Evolutionary conservation across 2,888 invertebrate species (phyloP).

Genomic region (Cactoblastis cactorum): DNA sequence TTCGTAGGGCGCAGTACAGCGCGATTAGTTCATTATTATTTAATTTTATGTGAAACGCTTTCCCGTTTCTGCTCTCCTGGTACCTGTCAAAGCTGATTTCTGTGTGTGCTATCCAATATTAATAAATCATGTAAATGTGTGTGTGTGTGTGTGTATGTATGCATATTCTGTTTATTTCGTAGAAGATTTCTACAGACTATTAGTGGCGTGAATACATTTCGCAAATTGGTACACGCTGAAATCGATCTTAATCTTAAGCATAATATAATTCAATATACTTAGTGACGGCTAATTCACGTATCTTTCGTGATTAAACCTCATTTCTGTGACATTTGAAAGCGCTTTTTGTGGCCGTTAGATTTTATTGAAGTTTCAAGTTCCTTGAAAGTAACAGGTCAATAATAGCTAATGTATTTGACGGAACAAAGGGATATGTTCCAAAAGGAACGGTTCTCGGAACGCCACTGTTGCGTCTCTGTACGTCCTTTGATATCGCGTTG

Average conservation of each 20-base stretch:
- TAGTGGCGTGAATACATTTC: neutral
- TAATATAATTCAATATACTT: neutral
- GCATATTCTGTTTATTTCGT: constrained; percentile 10
- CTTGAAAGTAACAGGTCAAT: constrained; percentile 23
- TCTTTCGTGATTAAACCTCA: neutral
- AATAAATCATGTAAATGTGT: constrained; percentile 18
- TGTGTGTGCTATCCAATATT: constrained; percentile 16
- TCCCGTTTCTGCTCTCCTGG: constrained; percentile 24
- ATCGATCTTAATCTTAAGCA: neutral
- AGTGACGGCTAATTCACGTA: neutral
- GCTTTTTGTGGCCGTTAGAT: neutral
- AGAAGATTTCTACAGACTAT: constrained; percentile 5
- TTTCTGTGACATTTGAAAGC: constrained; percentile 2
- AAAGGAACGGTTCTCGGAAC: constrained; percentile 39
- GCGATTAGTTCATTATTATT: constrained; percentile 74
- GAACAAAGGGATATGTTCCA: constrained; percentile 35
- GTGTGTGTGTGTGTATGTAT: constrained; percentile 10
- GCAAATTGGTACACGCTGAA: neutral
- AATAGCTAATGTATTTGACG: constrained; percentile 28
- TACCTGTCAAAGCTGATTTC: constrained; percentile 27
- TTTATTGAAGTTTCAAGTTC: constrained; percentile 13
- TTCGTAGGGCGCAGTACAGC: constrained; percentile 46
- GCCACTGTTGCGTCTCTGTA: constrained; percentile 24
- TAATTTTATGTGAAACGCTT: constrained; percentile 61
- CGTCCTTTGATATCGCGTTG: constrained; percentile 51